phyloP scores from a whole-genome alignment of 2,797 vertebrate genomes.

The Momotus momota region DNA sequence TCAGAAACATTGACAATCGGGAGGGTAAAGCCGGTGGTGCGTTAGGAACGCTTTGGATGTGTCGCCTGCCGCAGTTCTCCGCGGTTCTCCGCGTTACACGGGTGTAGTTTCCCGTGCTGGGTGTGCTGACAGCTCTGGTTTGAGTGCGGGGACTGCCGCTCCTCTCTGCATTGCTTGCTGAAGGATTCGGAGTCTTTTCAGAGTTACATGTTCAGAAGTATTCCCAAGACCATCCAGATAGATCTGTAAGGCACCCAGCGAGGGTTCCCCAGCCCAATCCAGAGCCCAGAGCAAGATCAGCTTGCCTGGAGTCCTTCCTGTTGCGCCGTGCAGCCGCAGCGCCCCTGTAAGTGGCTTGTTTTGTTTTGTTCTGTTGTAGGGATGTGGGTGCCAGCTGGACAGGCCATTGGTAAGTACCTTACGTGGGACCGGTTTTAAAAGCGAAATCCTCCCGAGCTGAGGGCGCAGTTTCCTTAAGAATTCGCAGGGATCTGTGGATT shows the following conservation, averaged over 20 bases:
- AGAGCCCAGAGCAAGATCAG: background rate
- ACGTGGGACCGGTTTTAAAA: background rate
- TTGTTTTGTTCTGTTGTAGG: slow-evolving; percentile 80
- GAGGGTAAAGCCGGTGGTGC: background rate
- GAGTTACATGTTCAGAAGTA: background rate
- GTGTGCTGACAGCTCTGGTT: background rate
- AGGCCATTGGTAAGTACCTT: slow-evolving; percentile 90
- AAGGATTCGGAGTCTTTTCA: background rate
- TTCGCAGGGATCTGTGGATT: background rate
- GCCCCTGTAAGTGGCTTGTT: background rate
- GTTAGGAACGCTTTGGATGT: background rate
- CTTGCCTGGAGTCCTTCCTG: background rate
- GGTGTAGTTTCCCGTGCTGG: background rate
- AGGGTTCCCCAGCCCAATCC: background rate
- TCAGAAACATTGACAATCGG: background rate
- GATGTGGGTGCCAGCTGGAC: slow-evolving; percentile 98
- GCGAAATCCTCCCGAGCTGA: background rate
- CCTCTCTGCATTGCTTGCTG: background rate
- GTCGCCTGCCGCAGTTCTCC: background rate
- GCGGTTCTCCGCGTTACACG: background rate
- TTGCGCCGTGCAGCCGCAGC: background rate
- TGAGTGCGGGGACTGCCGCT: background rate
- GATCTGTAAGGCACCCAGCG: background rate
- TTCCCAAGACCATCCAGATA: background rate
- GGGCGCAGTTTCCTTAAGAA: background rate